These are phyloP conservation scores for Dendrocincla fuliginosa DNA, from an alignment of 2,797 vertebrate genomes.

Conservation along the genomic window DNA sequence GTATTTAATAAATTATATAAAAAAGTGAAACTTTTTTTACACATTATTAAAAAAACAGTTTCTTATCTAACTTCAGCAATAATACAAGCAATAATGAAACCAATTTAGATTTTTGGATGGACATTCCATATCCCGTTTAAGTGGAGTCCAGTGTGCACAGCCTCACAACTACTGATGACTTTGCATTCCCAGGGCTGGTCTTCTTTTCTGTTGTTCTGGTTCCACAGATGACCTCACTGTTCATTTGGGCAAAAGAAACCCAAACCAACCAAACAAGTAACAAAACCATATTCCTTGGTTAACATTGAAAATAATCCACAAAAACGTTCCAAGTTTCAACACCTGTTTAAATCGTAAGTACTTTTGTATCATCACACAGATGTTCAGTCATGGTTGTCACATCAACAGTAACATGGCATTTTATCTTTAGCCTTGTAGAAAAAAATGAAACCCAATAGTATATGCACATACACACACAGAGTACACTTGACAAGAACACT, in stretches of 20 bases:
- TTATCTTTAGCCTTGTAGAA: constrained; percentile 30
- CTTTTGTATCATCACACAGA: neutral
- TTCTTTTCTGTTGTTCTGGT: constrained; percentile 3
- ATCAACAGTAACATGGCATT: constrained; percentile 57
- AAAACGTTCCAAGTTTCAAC: constrained; percentile 15
- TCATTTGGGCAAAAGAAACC: neutral
- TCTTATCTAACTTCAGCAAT: constrained; percentile 65
- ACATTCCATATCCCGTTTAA: constrained; percentile 24
- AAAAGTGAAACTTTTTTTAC: constrained; percentile 65
- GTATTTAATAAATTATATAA: constrained; percentile 78
- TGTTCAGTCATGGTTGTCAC: constrained; percentile 41
- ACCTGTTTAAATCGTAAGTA: neutral
- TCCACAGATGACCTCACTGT: neutral
- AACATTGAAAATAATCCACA: neutral
- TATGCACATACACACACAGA: constrained; percentile 52
- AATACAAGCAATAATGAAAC: constrained; percentile 49
- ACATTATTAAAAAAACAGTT: constrained; percentile 64
- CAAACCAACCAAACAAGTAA: neutral
- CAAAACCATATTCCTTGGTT: neutral
- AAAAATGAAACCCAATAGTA: neutral
- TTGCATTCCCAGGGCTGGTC: constrained; percentile 1
- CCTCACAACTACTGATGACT: constrained; percentile 37
- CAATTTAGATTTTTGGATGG: neutral
- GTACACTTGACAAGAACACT: constrained; percentile 74
- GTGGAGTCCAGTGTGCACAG: constrained; percentile 25